Evolutionary conservation across 2,113 vertebrate genomes (phyloP), one percentile per base, ranked within the genome.

Genomic region (Anser brachyrhynchus): DNA sequence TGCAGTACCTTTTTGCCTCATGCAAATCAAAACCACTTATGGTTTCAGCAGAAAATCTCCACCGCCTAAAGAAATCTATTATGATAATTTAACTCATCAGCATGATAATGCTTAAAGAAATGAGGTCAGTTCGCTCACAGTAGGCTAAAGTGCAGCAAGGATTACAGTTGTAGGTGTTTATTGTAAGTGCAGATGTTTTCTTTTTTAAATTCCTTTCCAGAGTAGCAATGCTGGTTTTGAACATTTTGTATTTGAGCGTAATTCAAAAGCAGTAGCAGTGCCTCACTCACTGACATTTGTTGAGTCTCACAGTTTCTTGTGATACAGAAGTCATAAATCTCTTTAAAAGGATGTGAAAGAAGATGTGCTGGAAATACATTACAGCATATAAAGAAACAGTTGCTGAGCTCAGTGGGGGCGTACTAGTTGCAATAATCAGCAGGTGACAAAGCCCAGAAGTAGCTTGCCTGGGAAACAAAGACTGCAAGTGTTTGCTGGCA

Each of bases 1-100:
- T 29, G 11, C 65, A 54, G 93, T 73, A 80, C 64, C 9, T 58
- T 87, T 96, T 94, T 92, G 78, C 88, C 90, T 96, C 41, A 17
- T 95, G 93, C 89, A 92, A 94, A 93, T 96, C 79, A 94, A 78
- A 97, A 87, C 49, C 89, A 75, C 84, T 94, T 67, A 71, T 75
- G 74, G 64, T 70, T 94, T 94, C 80, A 95, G 78, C 79, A 92
- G 87, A 69, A 93, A 78, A 96, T n/a, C 37, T 81, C 17, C 44
- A 23, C 35, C 89, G 71, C 67, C 92, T 95, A 79, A 89, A 94
- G 81, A 87, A 80, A 58, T 91, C 86, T 64, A 46, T 62, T 77
- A 28, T 80, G 71, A 17, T 96, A 96, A 77, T 77, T 92, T 92
- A 95, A 92, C 84, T 95, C 79, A 29, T 95, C 65, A 77, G 71